Evolutionary conservation across 2,797 vertebrate species (phyloP), one percentile per base, ranked within the genome.

Genomic region (Apogon talboti): DNA sequence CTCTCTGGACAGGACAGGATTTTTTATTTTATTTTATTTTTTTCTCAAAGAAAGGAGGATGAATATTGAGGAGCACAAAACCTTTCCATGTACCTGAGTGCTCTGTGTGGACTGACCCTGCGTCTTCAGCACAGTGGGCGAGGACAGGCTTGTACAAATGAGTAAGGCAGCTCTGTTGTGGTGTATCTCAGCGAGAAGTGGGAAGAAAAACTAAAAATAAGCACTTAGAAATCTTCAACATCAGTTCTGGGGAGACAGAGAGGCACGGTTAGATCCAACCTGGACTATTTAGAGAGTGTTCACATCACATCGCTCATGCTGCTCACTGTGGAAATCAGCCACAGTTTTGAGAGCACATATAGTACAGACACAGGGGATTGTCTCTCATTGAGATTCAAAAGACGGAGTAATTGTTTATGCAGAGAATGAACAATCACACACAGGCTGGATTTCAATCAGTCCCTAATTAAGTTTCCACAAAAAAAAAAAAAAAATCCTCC

Each of bases 91-190:
- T 61, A 64, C 13, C 19, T 1, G 6, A 19, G 46, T 13, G 42
- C 33, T 30, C 49, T 21, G 3, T 46, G 21, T 19, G 61, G 48
- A 62, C 66, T 46, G 59, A 14, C 30, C 28, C 51, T 49, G 59
- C 37, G 28, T 53, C 58, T 64, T 53, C 61, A 46, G 46, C 67
- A 38, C 65, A 47, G 76, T 59, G 47, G 77, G 65, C 19, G 55
- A 55, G 62, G 61, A 44, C 45, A 49, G 0, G 50, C 63, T 74
- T 53, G 72, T 62, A 35, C 60, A 73, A 71, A 76, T 95, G 76
- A 92, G 91, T 63, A 94, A 93, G 88, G 93, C 93, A 77, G 92
- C 91, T 95, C 95, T 74, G 93, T 96, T 83, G 95, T 95, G 92
- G 92, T 93, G 86, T 93, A 95, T 59, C 92, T 95, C 28, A 92